Conservation (phyloP, 2,797 vertebrate species). For the Sciurus carolinensis region DNA sequence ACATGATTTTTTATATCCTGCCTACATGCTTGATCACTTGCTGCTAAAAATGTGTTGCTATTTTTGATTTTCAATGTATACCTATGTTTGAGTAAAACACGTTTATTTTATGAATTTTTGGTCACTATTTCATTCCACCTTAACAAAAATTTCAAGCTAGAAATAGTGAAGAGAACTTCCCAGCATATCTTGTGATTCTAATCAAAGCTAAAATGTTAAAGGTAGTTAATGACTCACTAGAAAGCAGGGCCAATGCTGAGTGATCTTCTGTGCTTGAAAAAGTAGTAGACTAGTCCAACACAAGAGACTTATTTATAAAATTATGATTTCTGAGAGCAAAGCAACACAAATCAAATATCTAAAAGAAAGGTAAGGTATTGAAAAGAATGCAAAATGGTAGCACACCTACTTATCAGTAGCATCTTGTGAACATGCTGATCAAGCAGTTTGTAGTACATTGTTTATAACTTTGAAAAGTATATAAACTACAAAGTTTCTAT, state of each 20-base stretch:
- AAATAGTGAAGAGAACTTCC: constrained; percentile 10
- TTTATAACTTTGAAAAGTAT: not conserved
- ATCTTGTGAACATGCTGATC: not conserved
- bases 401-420: not conserved
- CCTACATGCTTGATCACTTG: constrained; percentile 61
- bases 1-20: constrained; percentile 76
- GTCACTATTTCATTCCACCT: not conserved
- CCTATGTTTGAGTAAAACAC: not conserved
- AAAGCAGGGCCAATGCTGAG: not conserved
- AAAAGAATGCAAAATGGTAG: not conserved
- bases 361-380: not conserved
- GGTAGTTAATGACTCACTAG: not conserved
- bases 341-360: not conserved
- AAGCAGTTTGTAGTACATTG: not conserved
- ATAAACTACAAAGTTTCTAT: not conserved
- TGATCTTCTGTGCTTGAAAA: not conserved
- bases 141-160: not conserved
- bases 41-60: constrained; percentile 60
- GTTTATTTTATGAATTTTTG: constrained; percentile 5
- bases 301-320: constrained; percentile 10
- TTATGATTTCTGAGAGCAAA: not conserved
- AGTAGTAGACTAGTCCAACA: not conserved
- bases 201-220: constrained; percentile 21
- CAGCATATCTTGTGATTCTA: constrained; percentile 12
- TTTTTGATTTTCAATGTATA: constrained; percentile 46